A percentile compares a stretch with the other conserved stretches of the same genome.
These are phyloP conservation scores for Plectus sambesii DNA, from an alignment of 1,140 invertebrate genomes.

Conservation along the genomic window DNA sequence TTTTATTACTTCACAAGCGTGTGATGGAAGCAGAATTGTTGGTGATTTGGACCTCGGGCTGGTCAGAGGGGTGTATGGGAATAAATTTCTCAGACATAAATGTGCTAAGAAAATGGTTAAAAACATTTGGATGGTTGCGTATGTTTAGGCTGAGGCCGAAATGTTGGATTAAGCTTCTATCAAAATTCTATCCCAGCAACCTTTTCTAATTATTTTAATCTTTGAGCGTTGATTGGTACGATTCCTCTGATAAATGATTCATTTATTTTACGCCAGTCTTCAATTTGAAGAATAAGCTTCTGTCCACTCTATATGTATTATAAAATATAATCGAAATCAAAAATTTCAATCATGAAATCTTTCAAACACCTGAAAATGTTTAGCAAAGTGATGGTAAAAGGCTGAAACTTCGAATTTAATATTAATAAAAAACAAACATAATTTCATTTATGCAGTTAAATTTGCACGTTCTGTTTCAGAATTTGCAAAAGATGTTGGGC, in stretches of 20 bases:
- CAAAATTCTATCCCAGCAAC: too few species aligned
- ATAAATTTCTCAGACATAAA: not conserved
- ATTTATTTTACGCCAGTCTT: too few species aligned
- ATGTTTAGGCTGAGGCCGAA: too few species aligned
- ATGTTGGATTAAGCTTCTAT: too few species aligned
- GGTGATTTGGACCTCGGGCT: not conserved
- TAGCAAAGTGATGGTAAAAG: not conserved
- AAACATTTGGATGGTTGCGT: too few species aligned
- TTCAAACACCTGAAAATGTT: not conserved
- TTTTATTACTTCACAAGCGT: not conserved
- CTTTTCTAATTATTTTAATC: too few species aligned
- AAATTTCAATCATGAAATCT: not conserved
- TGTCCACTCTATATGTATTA: not conserved
- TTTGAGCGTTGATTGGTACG: too few species aligned
- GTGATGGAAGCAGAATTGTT: not conserved
- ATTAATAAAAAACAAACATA: slow-evolving; percentile 3
- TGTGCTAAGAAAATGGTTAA: not conserved
- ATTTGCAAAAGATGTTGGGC: slow-evolving; percentile 92
- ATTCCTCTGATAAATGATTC: too few species aligned
- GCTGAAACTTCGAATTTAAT: not conserved
- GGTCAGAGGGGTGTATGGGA: not conserved
- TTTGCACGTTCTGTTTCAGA: slow-evolving; percentile 53
- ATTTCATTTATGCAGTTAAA: not conserved
- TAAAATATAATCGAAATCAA: not conserved
- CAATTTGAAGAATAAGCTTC: too few species aligned